These are phyloP conservation scores for Nesidiocoris tenuis DNA, from an alignment of 2,888 invertebrate genomes.

Conservation along the genomic window DNA sequence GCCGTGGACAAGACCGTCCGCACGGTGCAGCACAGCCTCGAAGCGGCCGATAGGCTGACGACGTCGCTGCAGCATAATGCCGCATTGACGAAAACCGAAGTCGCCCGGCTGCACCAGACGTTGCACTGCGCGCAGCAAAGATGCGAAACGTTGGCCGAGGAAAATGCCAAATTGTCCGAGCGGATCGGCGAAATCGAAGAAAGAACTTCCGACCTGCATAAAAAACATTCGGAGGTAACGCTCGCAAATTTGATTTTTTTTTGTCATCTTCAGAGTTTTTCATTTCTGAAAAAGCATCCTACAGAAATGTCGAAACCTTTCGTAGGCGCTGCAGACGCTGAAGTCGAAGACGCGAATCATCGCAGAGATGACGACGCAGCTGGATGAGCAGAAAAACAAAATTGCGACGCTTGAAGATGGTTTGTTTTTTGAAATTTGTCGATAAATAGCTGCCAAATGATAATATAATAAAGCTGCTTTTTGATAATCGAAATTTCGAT, in stretches of 20 bases:
- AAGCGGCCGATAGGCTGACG: conserved; percentile 59
- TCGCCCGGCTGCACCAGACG: conserved; percentile 57
- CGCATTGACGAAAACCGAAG: conserved; percentile 57
- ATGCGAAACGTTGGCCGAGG: conserved; percentile 56
- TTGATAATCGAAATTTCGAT: too few species aligned
- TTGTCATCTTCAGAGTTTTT: neutral
- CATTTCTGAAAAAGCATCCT: too few species aligned
- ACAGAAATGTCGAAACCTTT: conserved; percentile 52
- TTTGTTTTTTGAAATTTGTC: neutral
- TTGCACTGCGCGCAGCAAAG: conserved; percentile 58
- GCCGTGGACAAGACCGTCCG: conserved; percentile 59
- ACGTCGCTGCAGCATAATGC: conserved; percentile 59
- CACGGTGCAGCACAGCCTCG: conserved; percentile 58
- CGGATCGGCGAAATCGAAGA: conserved; percentile 58
- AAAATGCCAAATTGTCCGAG: conserved; percentile 57
- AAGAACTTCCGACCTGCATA: conserved; percentile 56
- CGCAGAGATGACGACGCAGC: conserved; percentile 1
- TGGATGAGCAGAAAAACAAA: conserved; percentile 8
- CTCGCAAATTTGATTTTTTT: neutral
- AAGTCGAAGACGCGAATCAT: conserved; percentile 52
- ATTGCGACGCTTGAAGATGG: conserved; percentile 8
- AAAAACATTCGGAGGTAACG: conserved; percentile 55
- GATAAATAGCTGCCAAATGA: too few species aligned
- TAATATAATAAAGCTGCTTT: too few species aligned
- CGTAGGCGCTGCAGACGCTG: conserved; percentile 54